A percentile compares a stretch with the other conserved stretches of the same genome.
These are phyloP conservation scores for Perca fluviatilis DNA, from an alignment of 2,113 vertebrate genomes.

Conservation along the genomic window DNA sequence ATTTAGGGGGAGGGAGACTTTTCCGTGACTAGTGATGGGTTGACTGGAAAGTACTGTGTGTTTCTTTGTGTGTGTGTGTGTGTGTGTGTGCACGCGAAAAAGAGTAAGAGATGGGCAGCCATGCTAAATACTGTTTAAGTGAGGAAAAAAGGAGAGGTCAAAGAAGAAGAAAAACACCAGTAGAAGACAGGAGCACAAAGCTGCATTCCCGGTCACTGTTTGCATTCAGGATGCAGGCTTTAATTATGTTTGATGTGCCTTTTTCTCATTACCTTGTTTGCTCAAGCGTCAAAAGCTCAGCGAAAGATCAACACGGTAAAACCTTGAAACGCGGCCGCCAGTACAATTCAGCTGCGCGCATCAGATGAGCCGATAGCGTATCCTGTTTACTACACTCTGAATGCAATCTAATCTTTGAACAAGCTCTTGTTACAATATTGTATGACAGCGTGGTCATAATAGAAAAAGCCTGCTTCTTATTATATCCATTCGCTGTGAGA, in stretches of 20 bases:
- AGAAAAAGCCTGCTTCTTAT: constrained; percentile 17
- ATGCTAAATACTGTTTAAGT: constrained; percentile 59
- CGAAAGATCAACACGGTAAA: constrained; percentile 75
- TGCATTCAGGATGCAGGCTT: constrained; percentile 65
- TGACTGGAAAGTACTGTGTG: constrained; percentile 8
- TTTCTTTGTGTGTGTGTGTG: constrained; percentile 12
- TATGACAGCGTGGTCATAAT: constrained; percentile 13
- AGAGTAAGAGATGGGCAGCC: constrained; percentile 35
- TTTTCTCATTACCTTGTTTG: constrained; percentile 83
- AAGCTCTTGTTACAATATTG: constrained; percentile 63
- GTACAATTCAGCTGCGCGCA: constrained; percentile 43
- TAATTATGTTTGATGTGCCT: constrained; percentile 81
- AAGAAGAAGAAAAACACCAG: constrained; percentile 30
- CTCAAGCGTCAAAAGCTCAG: constrained; percentile 73
- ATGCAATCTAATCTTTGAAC: constrained; percentile 55
- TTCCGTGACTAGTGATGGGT: constrained; percentile 30
- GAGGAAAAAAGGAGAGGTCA: constrained; percentile 65
- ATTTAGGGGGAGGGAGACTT: background rate
- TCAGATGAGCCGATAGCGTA: constrained; percentile 53
- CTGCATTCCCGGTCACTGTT: constrained; percentile 69
- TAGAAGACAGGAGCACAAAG: constrained; percentile 68
- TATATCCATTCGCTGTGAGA: constrained; percentile 39
- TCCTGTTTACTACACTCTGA: constrained; percentile 49
- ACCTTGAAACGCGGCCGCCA: constrained; percentile 49
- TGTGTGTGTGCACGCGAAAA: background rate